Evolutionary conservation across 2,113 vertebrate genomes (phyloP).

Genomic region (Actenoides lindsayi): DNA sequence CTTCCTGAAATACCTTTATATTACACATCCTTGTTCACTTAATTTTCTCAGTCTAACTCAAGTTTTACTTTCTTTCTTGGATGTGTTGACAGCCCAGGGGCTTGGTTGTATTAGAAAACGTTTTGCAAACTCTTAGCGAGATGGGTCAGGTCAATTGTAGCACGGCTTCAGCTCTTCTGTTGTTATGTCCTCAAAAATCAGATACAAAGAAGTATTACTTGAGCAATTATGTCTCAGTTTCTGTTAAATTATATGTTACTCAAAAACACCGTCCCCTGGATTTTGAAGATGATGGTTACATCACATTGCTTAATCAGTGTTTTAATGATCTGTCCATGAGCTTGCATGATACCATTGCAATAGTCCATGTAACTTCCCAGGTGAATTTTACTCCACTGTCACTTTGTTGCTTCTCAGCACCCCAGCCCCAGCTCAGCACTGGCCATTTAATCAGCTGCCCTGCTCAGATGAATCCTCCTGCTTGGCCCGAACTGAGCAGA

Average conservation of each 20-base stretch:
- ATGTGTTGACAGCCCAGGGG: background rate
- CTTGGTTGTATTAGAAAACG: background rate
- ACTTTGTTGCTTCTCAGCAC: background rate
- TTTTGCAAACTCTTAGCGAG: background rate
- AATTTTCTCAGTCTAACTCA: background rate
- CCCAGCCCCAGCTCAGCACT: background rate
- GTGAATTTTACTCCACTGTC: background rate
- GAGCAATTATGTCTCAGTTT: background rate
- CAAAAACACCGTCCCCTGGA: background rate
- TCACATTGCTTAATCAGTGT: background rate
- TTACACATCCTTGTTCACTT: background rate
- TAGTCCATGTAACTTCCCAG: background rate
- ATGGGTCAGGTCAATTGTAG: background rate
- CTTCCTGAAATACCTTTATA: background rate
- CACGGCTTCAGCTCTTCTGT: background rate
- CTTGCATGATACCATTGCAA: background rate
- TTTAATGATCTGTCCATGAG: background rate
- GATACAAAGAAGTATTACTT: background rate
- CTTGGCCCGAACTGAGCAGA: background rate
- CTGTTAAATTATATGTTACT: background rate
- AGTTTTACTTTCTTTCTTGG: background rate
- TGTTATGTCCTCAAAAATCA: background rate
- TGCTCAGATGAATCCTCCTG: background rate
- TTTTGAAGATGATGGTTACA: background rate
- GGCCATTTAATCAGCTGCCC: background rate